These are phyloP conservation scores for Heliornis fulica DNA, from an alignment of 2,113 vertebrate genomes.

Conservation along the genomic window DNA sequence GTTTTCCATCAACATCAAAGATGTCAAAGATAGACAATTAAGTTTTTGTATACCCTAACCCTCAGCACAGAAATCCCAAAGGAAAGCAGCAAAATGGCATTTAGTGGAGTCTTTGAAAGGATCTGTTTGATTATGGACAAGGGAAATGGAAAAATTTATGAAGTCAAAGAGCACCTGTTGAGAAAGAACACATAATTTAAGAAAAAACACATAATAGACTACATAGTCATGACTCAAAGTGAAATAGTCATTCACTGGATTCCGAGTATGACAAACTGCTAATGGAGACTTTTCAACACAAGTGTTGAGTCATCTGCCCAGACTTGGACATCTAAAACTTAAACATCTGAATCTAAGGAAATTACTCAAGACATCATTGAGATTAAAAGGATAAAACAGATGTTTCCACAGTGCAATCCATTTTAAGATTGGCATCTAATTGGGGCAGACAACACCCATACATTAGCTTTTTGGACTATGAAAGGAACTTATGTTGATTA, in stretches of 20 bases:
- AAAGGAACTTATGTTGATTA: neutral
- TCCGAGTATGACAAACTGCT: constrained; percentile 4
- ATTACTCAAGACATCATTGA: neutral
- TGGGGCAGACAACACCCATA: neutral
- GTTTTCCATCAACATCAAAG: neutral
- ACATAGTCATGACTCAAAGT: neutral
- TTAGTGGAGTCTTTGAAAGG: neutral
- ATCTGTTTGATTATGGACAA: neutral
- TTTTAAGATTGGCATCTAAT: neutral
- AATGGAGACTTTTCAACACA: neutral
- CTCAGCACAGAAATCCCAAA: neutral
- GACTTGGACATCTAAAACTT: neutral
- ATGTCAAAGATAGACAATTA: neutral
- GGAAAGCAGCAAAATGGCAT: neutral
- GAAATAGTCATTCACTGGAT: neutral
- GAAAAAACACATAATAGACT: neutral
- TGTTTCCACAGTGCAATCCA: neutral
- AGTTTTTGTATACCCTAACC: neutral
- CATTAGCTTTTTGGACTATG: neutral
- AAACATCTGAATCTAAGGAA: constrained; percentile 1
- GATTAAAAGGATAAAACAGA: neutral
- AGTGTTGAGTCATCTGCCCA: neutral
- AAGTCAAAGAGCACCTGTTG: neutral
- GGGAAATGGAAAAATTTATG: neutral
- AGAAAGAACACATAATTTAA: neutral